Conservation (phyloP, 2,797 vertebrate species). For the Morus bassanus region DNA sequence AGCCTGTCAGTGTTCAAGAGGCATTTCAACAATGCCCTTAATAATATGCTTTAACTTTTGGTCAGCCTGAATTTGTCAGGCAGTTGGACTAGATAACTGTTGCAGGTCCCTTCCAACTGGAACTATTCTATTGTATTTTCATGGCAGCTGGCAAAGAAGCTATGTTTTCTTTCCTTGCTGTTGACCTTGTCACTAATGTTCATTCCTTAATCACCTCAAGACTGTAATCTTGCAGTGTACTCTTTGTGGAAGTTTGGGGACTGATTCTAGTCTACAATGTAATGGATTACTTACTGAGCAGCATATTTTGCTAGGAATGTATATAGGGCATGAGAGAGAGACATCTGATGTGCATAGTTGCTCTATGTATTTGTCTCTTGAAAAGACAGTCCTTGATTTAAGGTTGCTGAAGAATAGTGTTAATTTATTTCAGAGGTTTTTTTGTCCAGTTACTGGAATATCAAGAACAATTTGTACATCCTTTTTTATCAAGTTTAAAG, state of each 20-base stretch:
- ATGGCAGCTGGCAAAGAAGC: background rate
- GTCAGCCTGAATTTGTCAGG: background rate
- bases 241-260: background rate
- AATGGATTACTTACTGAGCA: background rate
- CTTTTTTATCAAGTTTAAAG: background rate
- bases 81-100: background rate
- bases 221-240: background rate
- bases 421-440: background rate
- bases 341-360: background rate
- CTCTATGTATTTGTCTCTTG: background rate
- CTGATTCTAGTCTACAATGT: background rate
- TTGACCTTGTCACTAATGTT: background rate
- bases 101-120: no score
- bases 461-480: background rate
- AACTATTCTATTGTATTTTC: background rate
- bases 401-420: background rate
- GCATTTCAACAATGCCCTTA: background rate
- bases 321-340: background rate
- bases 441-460: background rate
- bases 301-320: no score
- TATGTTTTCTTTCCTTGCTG: background rate
- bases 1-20: background rate
- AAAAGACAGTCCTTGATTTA: background rate
- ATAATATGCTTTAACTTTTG: background rate
- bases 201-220: background rate